Conservation (phyloP, 2,888 invertebrate genomes). For the Neoscelio sp. region DNA sequence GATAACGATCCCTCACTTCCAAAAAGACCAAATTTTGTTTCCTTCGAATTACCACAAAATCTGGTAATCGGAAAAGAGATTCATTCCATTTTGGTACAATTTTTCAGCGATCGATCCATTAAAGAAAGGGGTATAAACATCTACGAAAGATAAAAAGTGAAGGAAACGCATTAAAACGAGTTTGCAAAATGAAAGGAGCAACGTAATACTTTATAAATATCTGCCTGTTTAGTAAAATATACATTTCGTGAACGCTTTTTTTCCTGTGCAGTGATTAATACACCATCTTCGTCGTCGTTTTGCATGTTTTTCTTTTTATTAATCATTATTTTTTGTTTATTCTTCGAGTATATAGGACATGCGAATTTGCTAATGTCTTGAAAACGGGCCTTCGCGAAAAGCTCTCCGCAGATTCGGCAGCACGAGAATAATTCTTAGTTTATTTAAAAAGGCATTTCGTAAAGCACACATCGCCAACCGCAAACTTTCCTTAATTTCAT, state of each 20-base stretch:
- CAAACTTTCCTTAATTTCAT: slow-evolving; percentile 3
- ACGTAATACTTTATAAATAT: slow-evolving; percentile 49
- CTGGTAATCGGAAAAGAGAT: no score
- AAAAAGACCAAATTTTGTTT: no score
- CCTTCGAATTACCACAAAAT: no score
- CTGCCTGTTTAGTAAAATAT: slow-evolving; percentile 60
- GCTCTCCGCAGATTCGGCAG: slow-evolving; percentile 59
- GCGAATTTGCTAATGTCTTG: slow-evolving; percentile 48
- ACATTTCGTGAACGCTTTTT: slow-evolving; percentile 51
- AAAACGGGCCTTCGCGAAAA: slow-evolving; percentile 48
- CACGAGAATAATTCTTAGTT: slow-evolving; percentile 58
- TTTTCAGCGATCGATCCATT: not conserved
- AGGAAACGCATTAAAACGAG: slow-evolving; percentile 2
- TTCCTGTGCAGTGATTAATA: slow-evolving; percentile 44
- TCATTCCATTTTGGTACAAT: no score
- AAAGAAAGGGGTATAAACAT: no score
- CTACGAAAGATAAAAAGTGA: not conserved
- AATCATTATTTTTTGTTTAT: no score
- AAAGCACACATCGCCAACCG: slow-evolving; percentile 48
- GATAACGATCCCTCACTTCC: no score
- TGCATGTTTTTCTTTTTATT: slow-evolving; percentile 23
- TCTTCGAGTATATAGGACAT: slow-evolving; percentile 42
- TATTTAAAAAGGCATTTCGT: slow-evolving; percentile 62
- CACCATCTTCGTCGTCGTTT: slow-evolving; percentile 23
- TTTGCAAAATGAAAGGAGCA: slow-evolving; percentile 28